Evolutionary conservation across 2,113 vertebrate species (phyloP).

Genomic region (Hippocampus zosterae): DNA sequence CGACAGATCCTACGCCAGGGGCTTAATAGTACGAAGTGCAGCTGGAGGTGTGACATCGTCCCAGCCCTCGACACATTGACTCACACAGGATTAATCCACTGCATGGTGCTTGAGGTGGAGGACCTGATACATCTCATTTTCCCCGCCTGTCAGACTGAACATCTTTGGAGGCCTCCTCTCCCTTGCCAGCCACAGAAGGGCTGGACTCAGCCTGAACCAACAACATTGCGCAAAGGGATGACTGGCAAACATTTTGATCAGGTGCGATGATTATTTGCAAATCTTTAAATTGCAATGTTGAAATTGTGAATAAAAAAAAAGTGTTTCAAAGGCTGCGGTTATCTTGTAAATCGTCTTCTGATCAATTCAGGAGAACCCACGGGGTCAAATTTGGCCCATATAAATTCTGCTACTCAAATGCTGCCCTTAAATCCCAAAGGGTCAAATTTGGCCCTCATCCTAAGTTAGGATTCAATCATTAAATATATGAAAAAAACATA

Average conservation of each 20-base stretch:
- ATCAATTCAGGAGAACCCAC: neutral
- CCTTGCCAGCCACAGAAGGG: constrained; percentile 27
- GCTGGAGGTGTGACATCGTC: constrained; percentile 59
- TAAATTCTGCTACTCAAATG: no score
- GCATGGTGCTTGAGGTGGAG: constrained; percentile 60
- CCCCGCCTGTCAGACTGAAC: constrained; percentile 58
- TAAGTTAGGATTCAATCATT: no score
- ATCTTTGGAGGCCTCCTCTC: constrained; percentile 48
- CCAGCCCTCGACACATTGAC: constrained; percentile 52
- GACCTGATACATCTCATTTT: constrained; percentile 58
- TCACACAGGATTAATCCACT: constrained; percentile 61
- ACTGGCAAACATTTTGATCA: constrained; percentile 57
- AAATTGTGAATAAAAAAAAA: neutral
- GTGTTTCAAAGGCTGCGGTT: neutral
- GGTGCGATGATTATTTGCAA: constrained; percentile 40
- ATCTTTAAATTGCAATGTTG: neutral
- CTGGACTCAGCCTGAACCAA: constrained; percentile 38
- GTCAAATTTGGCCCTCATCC: no score
- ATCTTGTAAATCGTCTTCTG: neutral
- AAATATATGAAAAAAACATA: no score
- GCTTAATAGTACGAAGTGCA: constrained; percentile 44
- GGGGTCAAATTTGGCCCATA: no score
- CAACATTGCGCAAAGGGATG: constrained; percentile 59
- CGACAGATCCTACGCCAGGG: constrained; percentile 45
- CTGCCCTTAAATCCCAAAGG: no score